phyloP scores from a whole-genome alignment of 2,888 invertebrate species.

The Drosophila pegasa region DNA sequence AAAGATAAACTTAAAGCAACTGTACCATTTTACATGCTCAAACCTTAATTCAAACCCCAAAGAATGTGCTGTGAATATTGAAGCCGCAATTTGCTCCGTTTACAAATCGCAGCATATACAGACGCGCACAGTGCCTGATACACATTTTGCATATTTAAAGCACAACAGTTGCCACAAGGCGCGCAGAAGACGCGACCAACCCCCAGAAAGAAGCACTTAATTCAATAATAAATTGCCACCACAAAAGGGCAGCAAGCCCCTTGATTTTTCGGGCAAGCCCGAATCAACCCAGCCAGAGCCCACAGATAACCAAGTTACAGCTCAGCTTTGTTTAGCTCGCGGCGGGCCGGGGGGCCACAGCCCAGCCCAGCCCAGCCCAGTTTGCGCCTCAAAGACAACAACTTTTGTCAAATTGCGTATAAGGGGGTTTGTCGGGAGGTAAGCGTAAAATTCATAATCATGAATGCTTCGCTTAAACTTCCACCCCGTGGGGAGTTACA shows the following conservation, averaged over 20 bases:
- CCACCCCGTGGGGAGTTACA: slow-evolving; percentile 58
- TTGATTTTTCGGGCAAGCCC: slow-evolving; percentile 41
- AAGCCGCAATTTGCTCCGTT: slow-evolving; percentile 45
- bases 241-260: slow-evolving; percentile 57
- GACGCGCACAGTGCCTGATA: slow-evolving; percentile 35
- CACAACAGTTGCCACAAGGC: slow-evolving; percentile 44
- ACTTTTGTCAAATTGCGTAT: slow-evolving; percentile 72
- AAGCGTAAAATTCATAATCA: slow-evolving; percentile 84
- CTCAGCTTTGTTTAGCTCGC: slow-evolving; percentile 18
- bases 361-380: slow-evolving; percentile 53
- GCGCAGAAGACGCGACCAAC: slow-evolving; percentile 47
- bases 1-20: slow-evolving; percentile 66
- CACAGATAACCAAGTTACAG: slow-evolving; percentile 69
- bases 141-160: slow-evolving; percentile 73
- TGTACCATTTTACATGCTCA: slow-evolving; percentile 77
- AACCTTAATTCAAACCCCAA: slow-evolving; percentile 71
- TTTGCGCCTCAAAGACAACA: slow-evolving; percentile 71
- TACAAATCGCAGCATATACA: slow-evolving; percentile 32
- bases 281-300: slow-evolving; percentile 47
- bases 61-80: slow-evolving; percentile 50
- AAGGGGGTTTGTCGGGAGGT: slow-evolving; percentile 82
- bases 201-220: slow-evolving; percentile 72
- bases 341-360: slow-evolving; percentile 11
- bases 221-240: slow-evolving; percentile 80
- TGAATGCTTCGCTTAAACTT: slow-evolving; percentile 76